Percentiles rank a stretch among this genome's conserved stretches.
Evolutionary conservation across 1,140 invertebrate species (phyloP).

Genomic region (Macrotrachela quadricornifera): DNA sequence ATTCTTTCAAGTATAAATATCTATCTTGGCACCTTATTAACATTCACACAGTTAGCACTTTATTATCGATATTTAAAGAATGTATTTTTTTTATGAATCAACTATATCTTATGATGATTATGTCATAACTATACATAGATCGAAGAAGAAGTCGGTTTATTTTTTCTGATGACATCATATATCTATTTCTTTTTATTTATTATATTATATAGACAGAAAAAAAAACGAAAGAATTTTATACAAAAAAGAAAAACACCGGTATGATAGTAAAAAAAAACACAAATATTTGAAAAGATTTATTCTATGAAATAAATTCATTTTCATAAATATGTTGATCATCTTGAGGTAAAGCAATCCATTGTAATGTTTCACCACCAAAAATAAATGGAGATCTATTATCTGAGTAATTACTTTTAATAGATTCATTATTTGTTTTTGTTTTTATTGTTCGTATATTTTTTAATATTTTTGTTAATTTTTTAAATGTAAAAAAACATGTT

Average conservation of each 20-base stretch:
- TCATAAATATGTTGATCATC: background rate
- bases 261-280: background rate
- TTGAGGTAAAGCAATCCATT: slow-evolving; percentile 3
- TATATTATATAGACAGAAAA: too few relatives aligned
- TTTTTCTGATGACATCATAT: slow-evolving; percentile 13
- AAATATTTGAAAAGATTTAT: background rate
- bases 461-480: background rate
- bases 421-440: slow-evolving; percentile 1
- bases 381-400: background rate
- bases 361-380: background rate
- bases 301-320: background rate
- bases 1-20: too few relatives aligned
- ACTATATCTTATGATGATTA: too few relatives aligned
- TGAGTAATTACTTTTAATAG: background rate
- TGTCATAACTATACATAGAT: too few relatives aligned
- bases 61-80: too few relatives aligned
- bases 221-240: too few relatives aligned
- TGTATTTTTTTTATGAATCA: too few relatives aligned
- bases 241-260: too few relatives aligned
- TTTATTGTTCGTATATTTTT: slow-evolving; percentile 7
- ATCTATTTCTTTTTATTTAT: slow-evolving; percentile 9
- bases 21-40: too few relatives aligned
- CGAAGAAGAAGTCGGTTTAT: too few relatives aligned
- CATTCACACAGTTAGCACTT: too few relatives aligned
- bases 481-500: too few relatives aligned